Evolutionary conservation across 2,113 vertebrate genomes (phyloP).

Genomic region (Acanthisitta chloris): DNA sequence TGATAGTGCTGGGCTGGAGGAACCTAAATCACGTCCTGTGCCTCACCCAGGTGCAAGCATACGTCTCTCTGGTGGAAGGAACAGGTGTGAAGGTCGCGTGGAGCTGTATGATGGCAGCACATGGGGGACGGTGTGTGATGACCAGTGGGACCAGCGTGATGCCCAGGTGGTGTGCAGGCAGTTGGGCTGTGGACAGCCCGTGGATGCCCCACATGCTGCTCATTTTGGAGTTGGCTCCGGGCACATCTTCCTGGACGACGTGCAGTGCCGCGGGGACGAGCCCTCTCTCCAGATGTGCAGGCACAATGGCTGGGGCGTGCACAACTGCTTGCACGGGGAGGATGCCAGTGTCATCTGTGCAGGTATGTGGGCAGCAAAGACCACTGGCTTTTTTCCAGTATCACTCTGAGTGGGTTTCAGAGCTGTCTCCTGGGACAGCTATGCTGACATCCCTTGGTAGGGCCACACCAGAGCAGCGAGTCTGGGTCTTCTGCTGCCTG

Average conservation of each 20-base stretch:
- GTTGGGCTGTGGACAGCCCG: neutral
- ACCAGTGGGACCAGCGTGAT: neutral
- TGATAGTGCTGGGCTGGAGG: too few species aligned
- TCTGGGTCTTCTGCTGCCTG: neutral
- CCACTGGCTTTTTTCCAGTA: rapidly evolving
- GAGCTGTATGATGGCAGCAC: neutral
- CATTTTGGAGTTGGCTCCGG: neutral
- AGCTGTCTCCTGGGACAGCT: too few species aligned
- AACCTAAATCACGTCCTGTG: too few species aligned
- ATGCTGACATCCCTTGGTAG: too few species aligned
- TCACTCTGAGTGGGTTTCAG: too few species aligned
- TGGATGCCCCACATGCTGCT: constrained; percentile 47
- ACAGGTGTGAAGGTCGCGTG: neutral
- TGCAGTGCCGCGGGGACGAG: neutral
- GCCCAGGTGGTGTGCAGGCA: constrained; percentile 3
- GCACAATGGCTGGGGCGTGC: neutral
- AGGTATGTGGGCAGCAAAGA: neutral
- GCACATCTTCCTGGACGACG: neutral
- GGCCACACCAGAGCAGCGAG: too few species aligned
- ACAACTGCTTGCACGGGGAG: neutral
- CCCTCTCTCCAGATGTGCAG: neutral
- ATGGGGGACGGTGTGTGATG: neutral
- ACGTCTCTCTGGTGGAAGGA: neutral
- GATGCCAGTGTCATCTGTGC: constrained; percentile 1
- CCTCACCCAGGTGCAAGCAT: neutral